Evolutionary conservation across 1,140 invertebrate genomes (phyloP), one percentile per base, ranked within the genome.

Genomic region (Cylas formicarius): DNA sequence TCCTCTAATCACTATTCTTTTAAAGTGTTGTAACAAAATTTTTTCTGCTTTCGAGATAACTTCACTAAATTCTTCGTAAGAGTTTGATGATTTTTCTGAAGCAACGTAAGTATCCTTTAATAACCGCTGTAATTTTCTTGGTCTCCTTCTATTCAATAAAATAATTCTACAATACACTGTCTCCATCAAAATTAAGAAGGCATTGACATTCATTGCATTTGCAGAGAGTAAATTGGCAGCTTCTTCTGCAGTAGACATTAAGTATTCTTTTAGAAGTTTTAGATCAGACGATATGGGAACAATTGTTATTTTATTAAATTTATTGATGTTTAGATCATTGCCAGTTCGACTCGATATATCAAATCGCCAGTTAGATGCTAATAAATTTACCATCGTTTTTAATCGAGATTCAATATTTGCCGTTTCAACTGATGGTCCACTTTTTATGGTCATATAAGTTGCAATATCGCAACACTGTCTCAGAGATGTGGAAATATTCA

Each of bases 271-370:
- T 1, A 63, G 35, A 6, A 52, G 34, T 61, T 63, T 60, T 26
- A 63, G 47, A 41, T 63, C 62, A 52, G 48, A 55, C 11, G 61
- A 61, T 19, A 65, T 48, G 11, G 60, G 62, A 7, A 63, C 46
- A 21, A 63, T 61, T 19, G 57, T 63, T 38, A 60, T 34, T 36
- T 62, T 61, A 36, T 62, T 62, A 46, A 39, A 60, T 48, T 63
- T 64, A 11, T 60, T 63, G 20, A 38, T 43, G 42, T 62, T 57
- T 16, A 63, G 22, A 47, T 62, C 56, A 23, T 40, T 36, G 5
- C 44, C 41, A 3, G 61, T 55, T 39, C 57, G 54, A 28, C 24
- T 50, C 9, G 54, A 56, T 33, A 56, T 40, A 24, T 56, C 54
- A 34, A 42, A 54, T 11, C 32, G 18, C 53, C 49, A 61, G 18